Evolutionary conservation across 2,797 vertebrate genomes (phyloP), one percentile per base, ranked within the genome.

Genomic region (Myotis vivesi): DNA sequence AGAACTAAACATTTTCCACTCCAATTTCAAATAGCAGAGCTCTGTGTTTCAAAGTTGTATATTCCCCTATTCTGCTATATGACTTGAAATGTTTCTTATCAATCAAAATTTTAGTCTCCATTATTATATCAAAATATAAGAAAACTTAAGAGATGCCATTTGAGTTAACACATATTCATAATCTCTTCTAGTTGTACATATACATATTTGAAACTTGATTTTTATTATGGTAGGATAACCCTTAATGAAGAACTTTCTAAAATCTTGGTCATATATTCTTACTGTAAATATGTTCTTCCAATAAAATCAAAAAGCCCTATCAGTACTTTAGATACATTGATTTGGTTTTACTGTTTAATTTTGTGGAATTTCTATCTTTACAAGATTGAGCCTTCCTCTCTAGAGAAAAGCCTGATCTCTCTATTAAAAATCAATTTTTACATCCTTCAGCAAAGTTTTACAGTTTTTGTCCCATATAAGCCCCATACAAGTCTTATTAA

Each of bases 271-370:
- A 19, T 36, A 30, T 59, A 44, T 49, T 94, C 15, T 76, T 69
- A 69, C 16, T 46, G 1, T 59, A 76, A 84, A 66, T 55, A 66
- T 4, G 28, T 49, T 49, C 23, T 91, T 55, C 1, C 20, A 62
- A 62, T 23, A 13, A 73, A 69, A 86, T n/a, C 9, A 6, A 76
- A 57, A 84, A 33, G 5, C 28, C 0, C 20, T 62, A 6, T 59
- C 46, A 51, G 25, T 75, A 53, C 5, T 44, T 86, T n/a, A 53
- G 33, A 59, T 53, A 76, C 1, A 3, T 76, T 82, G 30, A 25
- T 81, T 95, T 69, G 9, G 76, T 87, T 87, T 76, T 69, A 92
- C 69, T 87, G 51, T 95, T 87, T 38, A 81, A 57, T 82, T 91
- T 81, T 66, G 5, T 6, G 25, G 38, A 66, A 59, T 0, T 72